These are phyloP conservation scores for Scomber colias DNA, from an alignment of 2,113 vertebrate genomes.

Conservation along the genomic window DNA sequence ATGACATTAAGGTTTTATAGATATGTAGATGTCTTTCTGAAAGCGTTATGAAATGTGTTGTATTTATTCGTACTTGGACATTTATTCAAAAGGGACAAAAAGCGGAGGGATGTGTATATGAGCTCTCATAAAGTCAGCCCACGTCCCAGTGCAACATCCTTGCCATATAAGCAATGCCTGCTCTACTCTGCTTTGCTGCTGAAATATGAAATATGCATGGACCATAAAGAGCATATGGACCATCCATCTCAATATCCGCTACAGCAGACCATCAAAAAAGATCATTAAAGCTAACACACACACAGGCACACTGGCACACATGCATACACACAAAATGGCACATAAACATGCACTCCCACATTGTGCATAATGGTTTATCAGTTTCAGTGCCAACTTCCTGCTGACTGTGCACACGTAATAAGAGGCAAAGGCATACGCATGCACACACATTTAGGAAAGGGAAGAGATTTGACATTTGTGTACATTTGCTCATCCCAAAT, in stretches of 20 bases:
- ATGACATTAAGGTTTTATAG: conserved; percentile 60
- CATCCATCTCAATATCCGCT: conserved; percentile 83
- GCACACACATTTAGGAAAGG: not conserved
- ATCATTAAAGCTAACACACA: conserved; percentile 79
- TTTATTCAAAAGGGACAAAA: conserved; percentile 74
- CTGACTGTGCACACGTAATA: conserved; percentile 68
- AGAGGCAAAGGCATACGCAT: conserved; percentile 30
- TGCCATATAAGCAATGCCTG: conserved; percentile 76
- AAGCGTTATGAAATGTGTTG: conserved; percentile 44
- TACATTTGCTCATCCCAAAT: conserved; percentile 26
- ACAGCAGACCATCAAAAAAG: conserved; percentile 78
- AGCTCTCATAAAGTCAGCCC: conserved; percentile 78
- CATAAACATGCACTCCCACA: conserved; percentile 78
- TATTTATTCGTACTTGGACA: conserved; percentile 60
- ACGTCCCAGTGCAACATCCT: conserved; percentile 77
- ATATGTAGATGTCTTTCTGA: conserved; percentile 46
- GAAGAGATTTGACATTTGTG: conserved; percentile 32
- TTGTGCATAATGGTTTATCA: conserved; percentile 78
- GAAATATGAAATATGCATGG: conserved; percentile 84
- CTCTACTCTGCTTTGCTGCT: conserved; percentile 72
- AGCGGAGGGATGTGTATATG: conserved; percentile 66
- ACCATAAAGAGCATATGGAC: conserved; percentile 84
- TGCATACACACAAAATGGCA: conserved; percentile 65
- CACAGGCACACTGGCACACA: conserved; percentile 46
- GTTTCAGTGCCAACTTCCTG: conserved; percentile 74